A percentile compares a stretch with the other conserved stretches of the same genome.
phyloP scores from a whole-genome alignment of 2,113 vertebrate genomes.

The Bostrychus sinensis region DNA sequence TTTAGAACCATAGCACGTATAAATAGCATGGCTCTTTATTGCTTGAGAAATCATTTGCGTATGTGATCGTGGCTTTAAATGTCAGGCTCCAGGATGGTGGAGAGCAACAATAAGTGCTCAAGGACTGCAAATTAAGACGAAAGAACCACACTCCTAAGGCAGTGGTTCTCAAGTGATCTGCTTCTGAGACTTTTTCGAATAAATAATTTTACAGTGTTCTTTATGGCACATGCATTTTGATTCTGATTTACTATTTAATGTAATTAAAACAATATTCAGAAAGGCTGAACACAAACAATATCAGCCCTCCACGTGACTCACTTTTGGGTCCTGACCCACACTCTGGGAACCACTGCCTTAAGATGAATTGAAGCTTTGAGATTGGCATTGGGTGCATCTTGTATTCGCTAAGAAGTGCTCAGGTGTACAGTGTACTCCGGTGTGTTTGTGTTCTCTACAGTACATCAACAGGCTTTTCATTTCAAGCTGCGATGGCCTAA shows the following conservation, averaged over 20 bases:
- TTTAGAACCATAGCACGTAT: constrained; percentile 29
- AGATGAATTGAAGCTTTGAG: constrained; percentile 11
- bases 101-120: neutral
- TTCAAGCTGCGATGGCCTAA: constrained; percentile 62
- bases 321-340: neutral
- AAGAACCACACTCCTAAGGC: no score
- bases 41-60: neutral
- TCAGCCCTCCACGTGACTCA: neutral
- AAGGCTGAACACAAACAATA: neutral
- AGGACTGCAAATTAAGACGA: neutral
- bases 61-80: neutral
- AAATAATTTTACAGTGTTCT: no score
- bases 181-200: no score
- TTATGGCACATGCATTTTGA: no score
- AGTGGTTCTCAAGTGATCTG: no score
- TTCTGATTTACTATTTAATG: neutral
- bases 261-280: neutral
- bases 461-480: constrained; percentile 64
- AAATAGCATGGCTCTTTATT: constrained; percentile 37
- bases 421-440: constrained; percentile 16
- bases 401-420: constrained; percentile 39
- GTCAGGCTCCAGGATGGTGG: neutral
- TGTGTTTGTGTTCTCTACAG: constrained; percentile 27
- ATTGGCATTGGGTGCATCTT: constrained; percentile 32
- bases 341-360: neutral